These are phyloP conservation scores for Aspidoscelis tigris DNA, from an alignment of 2,113 vertebrate species.

Conservation along the genomic window DNA sequence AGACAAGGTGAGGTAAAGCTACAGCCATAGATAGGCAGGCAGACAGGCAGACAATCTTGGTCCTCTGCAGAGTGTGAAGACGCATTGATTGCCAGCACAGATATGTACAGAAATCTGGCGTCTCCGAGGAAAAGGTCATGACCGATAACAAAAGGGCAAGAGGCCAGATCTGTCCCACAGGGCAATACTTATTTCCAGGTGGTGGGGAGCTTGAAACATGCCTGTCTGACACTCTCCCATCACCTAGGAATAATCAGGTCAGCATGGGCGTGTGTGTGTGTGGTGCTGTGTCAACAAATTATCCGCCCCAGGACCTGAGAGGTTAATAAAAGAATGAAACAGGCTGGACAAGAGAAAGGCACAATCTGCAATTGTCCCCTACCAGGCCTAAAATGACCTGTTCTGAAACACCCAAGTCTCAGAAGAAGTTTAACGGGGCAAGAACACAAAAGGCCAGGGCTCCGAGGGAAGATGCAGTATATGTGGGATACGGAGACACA, in stretches of 20 bases:
- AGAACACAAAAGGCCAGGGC: neutral
- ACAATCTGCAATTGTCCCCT: neutral
- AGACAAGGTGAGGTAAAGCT: neutral
- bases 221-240: neutral
- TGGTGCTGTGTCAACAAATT: slow-evolving; percentile 16
- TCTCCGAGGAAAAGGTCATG: slow-evolving; percentile 24
- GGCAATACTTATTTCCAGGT: slow-evolving; percentile 1
- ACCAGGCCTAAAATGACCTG: neutral
- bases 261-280: too few species aligned
- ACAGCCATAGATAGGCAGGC: too few species aligned
- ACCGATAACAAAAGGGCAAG: slow-evolving; percentile 27
- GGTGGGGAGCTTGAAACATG: neutral
- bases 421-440: neutral
- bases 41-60: neutral
- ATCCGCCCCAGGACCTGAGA: slow-evolving; percentile 1
- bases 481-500: neutral
- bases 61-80: neutral
- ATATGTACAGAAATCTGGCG: slow-evolving; percentile 2
- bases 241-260: slow-evolving; percentile 15
- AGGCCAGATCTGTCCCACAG: slow-evolving; percentile 6
- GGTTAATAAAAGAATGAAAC: slow-evolving; percentile 1
- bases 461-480: neutral
- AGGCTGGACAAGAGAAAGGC: neutral
- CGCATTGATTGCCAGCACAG: neutral
- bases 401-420: neutral